A percentile compares a stretch with the other conserved stretches of the same genome.
These are phyloP conservation scores for Euura saliciscinereae DNA, from an alignment of 1,140 invertebrate genomes.

Conservation along the genomic window DNA sequence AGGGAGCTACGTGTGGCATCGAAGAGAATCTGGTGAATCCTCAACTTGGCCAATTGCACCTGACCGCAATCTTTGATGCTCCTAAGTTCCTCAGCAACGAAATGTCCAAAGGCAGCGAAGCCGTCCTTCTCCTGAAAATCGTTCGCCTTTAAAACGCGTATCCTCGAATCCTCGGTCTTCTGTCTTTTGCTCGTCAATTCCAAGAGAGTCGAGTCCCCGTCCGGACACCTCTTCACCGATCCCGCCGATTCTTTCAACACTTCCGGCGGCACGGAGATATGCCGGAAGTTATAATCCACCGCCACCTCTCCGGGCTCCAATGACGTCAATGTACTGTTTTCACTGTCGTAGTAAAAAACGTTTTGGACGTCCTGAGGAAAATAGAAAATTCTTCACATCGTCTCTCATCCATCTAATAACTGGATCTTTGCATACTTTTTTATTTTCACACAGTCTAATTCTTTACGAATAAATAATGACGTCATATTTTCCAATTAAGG, in stretches of 20 bases:
- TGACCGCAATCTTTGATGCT: conserved; percentile 6
- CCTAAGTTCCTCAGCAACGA: conserved; percentile 9
- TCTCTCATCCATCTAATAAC: too few species aligned
- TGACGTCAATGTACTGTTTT: conserved; percentile 8
- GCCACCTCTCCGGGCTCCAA: conserved; percentile 6
- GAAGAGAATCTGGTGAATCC: conserved; percentile 8
- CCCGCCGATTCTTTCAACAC: neutral
- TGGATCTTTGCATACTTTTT: too few species aligned
- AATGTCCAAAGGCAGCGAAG: conserved; percentile 6
- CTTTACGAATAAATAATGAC: too few species aligned
- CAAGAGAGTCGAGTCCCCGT: neutral
- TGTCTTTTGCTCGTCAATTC: conserved; percentile 6
- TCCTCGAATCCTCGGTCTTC: conserved; percentile 1
- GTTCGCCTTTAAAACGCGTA: conserved; percentile 4
- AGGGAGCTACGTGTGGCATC: conserved; percentile 4
- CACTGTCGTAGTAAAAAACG: conserved; percentile 11
- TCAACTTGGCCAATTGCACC: conserved; percentile 6
- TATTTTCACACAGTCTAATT: too few species aligned
- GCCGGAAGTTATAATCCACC: conserved; percentile 5
- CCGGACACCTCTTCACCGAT: neutral
- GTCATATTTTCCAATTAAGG: too few species aligned
- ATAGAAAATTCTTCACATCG: neutral
- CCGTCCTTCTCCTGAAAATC: conserved; percentile 9
- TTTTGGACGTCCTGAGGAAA: neutral
- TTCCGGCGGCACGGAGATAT: neutral